Conservation (phyloP, 1,140 invertebrate genomes). For the Nebria ingens region DNA sequence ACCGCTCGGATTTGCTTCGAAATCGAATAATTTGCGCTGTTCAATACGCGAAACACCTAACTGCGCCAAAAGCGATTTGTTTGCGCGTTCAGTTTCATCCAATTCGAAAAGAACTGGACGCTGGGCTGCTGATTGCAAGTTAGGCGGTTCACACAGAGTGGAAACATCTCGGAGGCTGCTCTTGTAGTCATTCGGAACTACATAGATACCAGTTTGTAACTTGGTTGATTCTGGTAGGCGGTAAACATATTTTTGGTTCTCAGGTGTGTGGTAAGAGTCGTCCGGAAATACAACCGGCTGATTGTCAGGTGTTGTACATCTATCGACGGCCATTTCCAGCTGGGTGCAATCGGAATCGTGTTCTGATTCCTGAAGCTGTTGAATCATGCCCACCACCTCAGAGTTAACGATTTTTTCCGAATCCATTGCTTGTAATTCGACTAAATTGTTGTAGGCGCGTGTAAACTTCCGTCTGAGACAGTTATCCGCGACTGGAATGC, state of each 20-base stretch:
- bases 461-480: too few species aligned
- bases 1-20: too few species aligned
- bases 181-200: neutral
- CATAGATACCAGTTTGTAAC: neutral
- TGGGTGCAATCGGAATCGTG: neutral
- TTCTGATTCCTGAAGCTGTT: neutral
- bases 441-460: neutral
- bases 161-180: neutral
- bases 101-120: neutral
- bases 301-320: neutral
- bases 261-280: neutral
- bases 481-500: too few species aligned
- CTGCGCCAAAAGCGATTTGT: too few species aligned
- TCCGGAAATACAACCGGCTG: neutral
- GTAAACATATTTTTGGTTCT: neutral
- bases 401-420: neutral
- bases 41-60: too few species aligned
- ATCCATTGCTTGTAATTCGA: neutral
- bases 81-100: neutral
- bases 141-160: neutral
- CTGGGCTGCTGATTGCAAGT: neutral
- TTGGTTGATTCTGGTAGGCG: neutral
- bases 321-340: neutral
- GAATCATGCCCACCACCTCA: neutral
- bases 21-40: neutral